Evolutionary conservation across 2,797 vertebrate species (phyloP), one percentile per base, ranked within the genome.

Genomic region (Sphenopsis melanotis): DNA sequence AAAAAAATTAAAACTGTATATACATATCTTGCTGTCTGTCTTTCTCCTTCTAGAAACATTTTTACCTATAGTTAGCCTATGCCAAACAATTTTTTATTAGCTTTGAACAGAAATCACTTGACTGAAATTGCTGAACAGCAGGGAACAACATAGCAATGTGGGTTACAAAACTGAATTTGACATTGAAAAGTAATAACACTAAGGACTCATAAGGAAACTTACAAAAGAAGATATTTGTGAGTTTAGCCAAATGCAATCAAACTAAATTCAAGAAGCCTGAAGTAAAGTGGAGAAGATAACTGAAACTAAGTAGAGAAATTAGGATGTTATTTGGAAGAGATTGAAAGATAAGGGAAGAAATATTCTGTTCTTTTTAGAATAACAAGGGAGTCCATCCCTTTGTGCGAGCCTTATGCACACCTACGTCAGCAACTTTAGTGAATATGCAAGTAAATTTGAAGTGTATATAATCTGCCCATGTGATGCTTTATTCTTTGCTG

Each of bases 91-190:
- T 79, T 72, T 93, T 86, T 78, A 72, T 90, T 82, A 82, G n/a
- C 42, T 90, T 90, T 86, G 55, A 84, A 87, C 24, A 82, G 66
- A 89, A 92, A 90, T 76, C 57, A 76, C 57, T 93, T 71, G 56
- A 78, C 39, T 79, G 41, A 89, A 90, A 87, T 20, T 63, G 50
- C 76, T 78, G 64, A 90, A 82, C 77, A 87, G 24, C 42, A 69
- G 59, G 42, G 30, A 84, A 79, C 27, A 77, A 53, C n/a, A 57
- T 7, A 65, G 10, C 27, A 44, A 53, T 47, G 4, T 64, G 14
- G 30, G 26, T 59, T 79, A 75, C 18, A 65, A 71, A 78, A 61
- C 15, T 10, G 5, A 57, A 50, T 65, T 52, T 83, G 69, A 65
- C n/a, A 66, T 15, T 56, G 46, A 70, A 65, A n/a, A 82, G 6